Base-by-base conservation (phyloP, 2,888 invertebrate species). In the Zaprionus bogoriensis region DNA sequence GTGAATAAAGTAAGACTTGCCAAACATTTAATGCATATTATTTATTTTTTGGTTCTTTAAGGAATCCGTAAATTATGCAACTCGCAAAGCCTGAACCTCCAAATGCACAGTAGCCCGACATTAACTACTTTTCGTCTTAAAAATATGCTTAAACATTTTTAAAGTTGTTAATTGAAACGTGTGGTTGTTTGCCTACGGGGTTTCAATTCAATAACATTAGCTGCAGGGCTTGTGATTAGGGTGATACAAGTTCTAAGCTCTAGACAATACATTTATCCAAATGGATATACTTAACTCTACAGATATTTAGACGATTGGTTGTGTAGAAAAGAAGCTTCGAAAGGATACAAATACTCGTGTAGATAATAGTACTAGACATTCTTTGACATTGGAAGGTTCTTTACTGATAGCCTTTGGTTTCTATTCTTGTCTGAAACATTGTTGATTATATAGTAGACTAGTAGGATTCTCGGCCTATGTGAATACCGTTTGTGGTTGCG, bases 371-470 rank as follows among this genome's bases (percentile, higher is more conserved):
- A 50, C 52, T 65, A 70, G 44, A 53, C 60, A 53, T 51, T 54
- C 44, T 46, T 55, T 67, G 20, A 20, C 10, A 47, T 53, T 87
- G 89, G 89, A 88, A 89, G 87, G 88, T 87, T 84, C 73, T 71
- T 76, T 80, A 87, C 88, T 88, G 88, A 88, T 85, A 89, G 88
- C 83, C 71, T 72, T 74, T 59, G 67, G 69, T 73, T 77, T 47
- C 38, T 44, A 27, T 67, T 20, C 39, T 54, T 36, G 32, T 36
- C 32, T 36, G 32, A 36, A 36, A 36, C 32, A 17, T 36, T 36
- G 14, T 36, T 17, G 32, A 36, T 36, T 36, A 36, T 36, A 38
- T 27, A 54, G 22, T 67, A 65, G 68, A 74, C 30, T 12, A 19
- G 46, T 28, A 60, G 62, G 63, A 68, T 48, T 51, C 32, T 58